Base-by-base conservation (phyloP, 2,888 invertebrate species). In the Apamea epomidion region DNA sequence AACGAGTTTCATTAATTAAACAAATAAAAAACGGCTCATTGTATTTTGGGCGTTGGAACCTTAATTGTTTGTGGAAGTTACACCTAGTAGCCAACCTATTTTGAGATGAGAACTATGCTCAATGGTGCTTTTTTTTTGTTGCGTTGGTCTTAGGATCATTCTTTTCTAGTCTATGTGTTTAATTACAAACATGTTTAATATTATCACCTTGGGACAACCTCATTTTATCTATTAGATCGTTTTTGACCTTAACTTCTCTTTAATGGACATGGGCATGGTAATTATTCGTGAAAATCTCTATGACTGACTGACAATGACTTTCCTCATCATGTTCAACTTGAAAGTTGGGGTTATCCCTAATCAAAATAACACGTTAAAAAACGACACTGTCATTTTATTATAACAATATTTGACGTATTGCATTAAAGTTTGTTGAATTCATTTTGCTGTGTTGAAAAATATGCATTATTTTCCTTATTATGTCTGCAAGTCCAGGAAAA, bases 401-500 rank as follows among this genome's bases (percentile, higher is more conserved):
- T 7, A 14, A 21, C 7, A 37, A 29, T 51, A 16, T 45, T 78
- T 32, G 6, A 21, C 7, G 25, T 18, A 25, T 5, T 45, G 14
- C 14, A 42, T 29, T 75, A 2, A 65, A n/a, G 12, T 82, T 42
- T 6, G 21, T 58, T 48, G 54, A 74, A 32, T 14, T 45, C 6
- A 58, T 0, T 29, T 60, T 8, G 45, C 0, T n/a, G 18, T 29
- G 10, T 67, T 60, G 2, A 62, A 48, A 60, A 21, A 25, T 37
- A 21, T 45, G 16, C 25, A 0, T 0, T 21, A 16, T 76, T 83
- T 64, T 87, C 71, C 85, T 76, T 64, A 48, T 70, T 65, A 14
- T 21, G 42, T 76, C 25, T 58, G 48, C 12, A 62, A 60, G 42
- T 72, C 21, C 67, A 82, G 68, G 74, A 82, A 86, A 86, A 58